Percentiles rank a stretch among this genome's conserved stretches.
These are phyloP conservation scores for Chiroxiphia lanceolata DNA, from an alignment of 2,797 vertebrate genomes.

Conservation along the genomic window DNA sequence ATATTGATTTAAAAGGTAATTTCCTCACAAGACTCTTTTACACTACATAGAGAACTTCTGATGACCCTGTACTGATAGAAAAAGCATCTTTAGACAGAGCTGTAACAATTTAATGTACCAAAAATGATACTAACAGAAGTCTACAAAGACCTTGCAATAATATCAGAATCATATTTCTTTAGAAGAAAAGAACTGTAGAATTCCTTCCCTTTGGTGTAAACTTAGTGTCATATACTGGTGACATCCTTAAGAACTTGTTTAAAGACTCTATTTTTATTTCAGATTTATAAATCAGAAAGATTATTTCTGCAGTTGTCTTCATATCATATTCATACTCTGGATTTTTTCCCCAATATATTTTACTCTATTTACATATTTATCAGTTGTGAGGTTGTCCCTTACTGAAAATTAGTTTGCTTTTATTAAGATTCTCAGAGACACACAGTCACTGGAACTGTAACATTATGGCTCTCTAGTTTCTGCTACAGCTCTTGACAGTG, in stretches of 20 bases:
- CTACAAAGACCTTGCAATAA: background rate
- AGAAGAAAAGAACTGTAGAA: background rate
- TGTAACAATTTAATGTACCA: background rate
- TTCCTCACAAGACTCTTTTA: background rate
- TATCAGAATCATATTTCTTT: background rate
- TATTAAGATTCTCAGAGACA: background rate
- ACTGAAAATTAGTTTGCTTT: background rate
- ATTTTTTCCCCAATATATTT: background rate
- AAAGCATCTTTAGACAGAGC: background rate
- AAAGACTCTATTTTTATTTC: background rate
- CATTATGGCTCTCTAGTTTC: background rate
- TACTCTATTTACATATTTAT: background rate
- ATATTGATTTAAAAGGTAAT: background rate
- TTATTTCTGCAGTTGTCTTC: background rate
- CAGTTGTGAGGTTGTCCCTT: background rate
- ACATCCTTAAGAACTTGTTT: background rate
- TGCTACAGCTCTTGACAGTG: fast-evolving
- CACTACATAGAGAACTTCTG: background rate
- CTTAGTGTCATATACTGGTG: background rate
- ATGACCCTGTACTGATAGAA: background rate
- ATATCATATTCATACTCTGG: background rate
- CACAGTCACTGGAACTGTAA: background rate
- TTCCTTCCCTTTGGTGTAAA: background rate
- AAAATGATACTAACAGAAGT: background rate
- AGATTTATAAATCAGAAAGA: background rate